phyloP scores from a whole-genome alignment of 2,113 vertebrate genomes.

The Toxotes chatareus region DNA sequence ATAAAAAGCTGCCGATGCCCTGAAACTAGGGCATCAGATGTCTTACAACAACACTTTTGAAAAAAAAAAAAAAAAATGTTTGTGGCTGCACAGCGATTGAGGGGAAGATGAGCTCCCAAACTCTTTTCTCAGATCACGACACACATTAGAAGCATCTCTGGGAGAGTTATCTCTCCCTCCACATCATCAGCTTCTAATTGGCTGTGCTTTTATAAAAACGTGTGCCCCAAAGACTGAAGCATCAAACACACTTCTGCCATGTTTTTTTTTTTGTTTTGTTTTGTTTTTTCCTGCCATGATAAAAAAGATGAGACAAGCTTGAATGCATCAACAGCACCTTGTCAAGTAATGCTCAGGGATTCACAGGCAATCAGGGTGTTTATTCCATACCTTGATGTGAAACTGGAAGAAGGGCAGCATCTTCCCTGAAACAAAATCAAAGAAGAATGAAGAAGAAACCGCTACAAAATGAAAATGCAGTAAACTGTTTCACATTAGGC shows the following conservation, averaged over 20 bases:
- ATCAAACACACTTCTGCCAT: constrained; percentile 33
- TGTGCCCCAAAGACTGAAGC: constrained; percentile 18
- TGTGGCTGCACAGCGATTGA: constrained; percentile 17
- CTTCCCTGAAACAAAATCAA: not conserved
- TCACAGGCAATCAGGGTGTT: constrained; percentile 13
- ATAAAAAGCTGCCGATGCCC: constrained; percentile 17
- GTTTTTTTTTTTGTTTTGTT: constrained; percentile 18
- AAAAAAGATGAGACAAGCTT: constrained; percentile 24
- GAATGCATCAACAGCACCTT: constrained; percentile 22
- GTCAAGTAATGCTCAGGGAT: constrained; percentile 32
- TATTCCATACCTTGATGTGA: constrained; percentile 22
- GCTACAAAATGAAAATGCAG: not conserved
- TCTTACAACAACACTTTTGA: not conserved
- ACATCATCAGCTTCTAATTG: constrained; percentile 56
- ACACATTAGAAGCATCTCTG: constrained; percentile 29
- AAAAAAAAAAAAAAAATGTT: constrained; percentile 25
- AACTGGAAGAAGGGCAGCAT: not conserved
- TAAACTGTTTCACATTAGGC: not conserved
- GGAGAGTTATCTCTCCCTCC: constrained; percentile 6
- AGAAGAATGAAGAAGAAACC: not conserved
- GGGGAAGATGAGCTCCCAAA: constrained; percentile 26
- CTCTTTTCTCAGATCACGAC: constrained; percentile 42
- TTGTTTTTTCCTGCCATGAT: constrained; percentile 13
- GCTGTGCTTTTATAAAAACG: not conserved
- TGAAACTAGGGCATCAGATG: constrained; percentile 17